Evolutionary conservation across 2,797 vertebrate genomes (phyloP), one percentile per base, ranked within the genome.

Genomic region (Falco columbarius): DNA sequence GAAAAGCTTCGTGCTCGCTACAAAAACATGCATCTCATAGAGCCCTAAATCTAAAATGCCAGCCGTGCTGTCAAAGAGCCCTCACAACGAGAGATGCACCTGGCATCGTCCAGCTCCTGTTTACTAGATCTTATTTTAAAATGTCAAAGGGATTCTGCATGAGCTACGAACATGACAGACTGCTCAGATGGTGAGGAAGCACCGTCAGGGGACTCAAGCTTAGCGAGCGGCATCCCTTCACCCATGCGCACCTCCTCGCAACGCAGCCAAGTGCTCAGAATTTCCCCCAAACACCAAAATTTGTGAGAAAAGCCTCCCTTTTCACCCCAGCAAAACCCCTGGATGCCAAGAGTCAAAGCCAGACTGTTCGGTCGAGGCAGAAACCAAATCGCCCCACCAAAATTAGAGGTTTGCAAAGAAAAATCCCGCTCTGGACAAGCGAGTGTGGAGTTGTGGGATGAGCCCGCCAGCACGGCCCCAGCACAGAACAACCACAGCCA

Each of bases 391-490:
- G 21, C 10, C 12, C 20, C 15, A 21, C 13, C 22, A 29, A 61
- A 85, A 62, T 49, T 26, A 81, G 32, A 47, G 21, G 71, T 10
- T 61, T 49, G 40, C 23, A 38, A 71, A 81, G 34, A 30, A 66
- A 89, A 76, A 38, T 7, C 30, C 51, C 1, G 1, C 20, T 67
- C 61, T 30, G 27, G 61, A 44, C 61, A 62, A 54, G 61, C 5
- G 1, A 59, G 27, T 5, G 0, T 2, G 4, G 17, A 51, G 34
- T 0, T 2, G 0, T 0, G 2, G 29, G 38, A 32, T 0, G 1
- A 66, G 46, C 17, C 26, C 23, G 16, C n/a, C 14, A 1, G 63
- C 34, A 63, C 10, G 0, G 46, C 30, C 30, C n/a, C 7, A 1
- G 36, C 20, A 15, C 42, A 49, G 29, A 67, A 61, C 36, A 14